phyloP scores from a whole-genome alignment of 2,888 invertebrate species.

The Syrphus vitripennis region DNA sequence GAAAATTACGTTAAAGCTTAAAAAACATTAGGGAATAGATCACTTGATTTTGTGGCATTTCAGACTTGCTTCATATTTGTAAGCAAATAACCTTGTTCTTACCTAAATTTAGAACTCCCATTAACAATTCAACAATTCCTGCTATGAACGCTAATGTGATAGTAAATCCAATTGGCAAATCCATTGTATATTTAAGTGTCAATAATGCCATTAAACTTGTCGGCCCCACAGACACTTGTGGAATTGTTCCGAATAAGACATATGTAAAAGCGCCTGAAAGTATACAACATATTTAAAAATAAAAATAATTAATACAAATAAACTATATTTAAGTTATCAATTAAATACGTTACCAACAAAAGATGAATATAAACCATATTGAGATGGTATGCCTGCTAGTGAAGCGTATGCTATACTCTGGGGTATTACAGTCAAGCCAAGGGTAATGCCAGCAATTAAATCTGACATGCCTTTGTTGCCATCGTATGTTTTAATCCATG shows the following conservation, averaged over 20 bases:
- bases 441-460: conserved; percentile 92
- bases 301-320: no score
- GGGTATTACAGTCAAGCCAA: conserved; percentile 95
- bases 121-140: conserved; percentile 89
- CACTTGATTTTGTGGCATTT: no score
- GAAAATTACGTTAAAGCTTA: no score
- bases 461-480: conserved; percentile 88
- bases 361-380: conserved; percentile 96
- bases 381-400: conserved; percentile 91
- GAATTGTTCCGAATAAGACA: conserved; percentile 92
- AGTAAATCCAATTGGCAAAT: conserved; percentile 87
- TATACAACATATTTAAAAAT: no score
- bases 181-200: conserved; percentile 87
- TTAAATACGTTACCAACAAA: conserved; percentile 86
- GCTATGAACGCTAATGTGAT: conserved; percentile 89
- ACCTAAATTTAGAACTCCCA: conserved; percentile 93
- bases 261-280: conserved; percentile 91
- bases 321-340: no score
- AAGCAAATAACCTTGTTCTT: conserved; percentile 67
- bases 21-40: no score
- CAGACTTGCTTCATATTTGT: no score
- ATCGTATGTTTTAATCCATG: conserved; percentile 88
- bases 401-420: conserved; percentile 95
- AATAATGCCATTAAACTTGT: conserved; percentile 96
- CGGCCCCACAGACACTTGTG: conserved; percentile 94